phyloP scores from a whole-genome alignment of 2,888 invertebrate genomes.

The Caenorhabditis uteleia region DNA sequence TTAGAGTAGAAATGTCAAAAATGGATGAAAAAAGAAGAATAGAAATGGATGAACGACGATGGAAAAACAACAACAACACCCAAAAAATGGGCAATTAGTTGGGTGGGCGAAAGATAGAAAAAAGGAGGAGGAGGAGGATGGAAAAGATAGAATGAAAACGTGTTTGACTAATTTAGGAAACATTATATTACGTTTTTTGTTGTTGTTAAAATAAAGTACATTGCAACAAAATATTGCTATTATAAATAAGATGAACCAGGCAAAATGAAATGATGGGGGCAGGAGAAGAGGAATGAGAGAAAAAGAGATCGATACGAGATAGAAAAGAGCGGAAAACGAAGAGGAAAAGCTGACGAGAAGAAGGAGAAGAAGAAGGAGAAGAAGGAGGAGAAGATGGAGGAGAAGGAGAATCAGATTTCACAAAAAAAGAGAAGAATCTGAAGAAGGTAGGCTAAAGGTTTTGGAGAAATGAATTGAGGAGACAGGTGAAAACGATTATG shows the following conservation, averaged over 20 bases:
- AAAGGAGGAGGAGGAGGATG: no score
- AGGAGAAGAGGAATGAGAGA: constrained; percentile 8
- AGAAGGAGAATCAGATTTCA: neutral
- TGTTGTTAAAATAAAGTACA: no score
- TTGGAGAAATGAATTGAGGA: neutral
- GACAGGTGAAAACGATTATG: neutral
- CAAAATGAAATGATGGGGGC: constrained; percentile 24
- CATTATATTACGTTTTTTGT: no score
- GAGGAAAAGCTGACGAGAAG: constrained; percentile 1
- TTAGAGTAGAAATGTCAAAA: no score
- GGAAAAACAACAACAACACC: no score
- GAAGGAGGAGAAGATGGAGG: constrained; percentile 2
- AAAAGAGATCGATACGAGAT: constrained; percentile 3
- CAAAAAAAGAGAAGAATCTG: neutral
- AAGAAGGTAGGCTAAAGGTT: neutral
- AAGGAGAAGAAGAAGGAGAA: constrained; percentile 5
- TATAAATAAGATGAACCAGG: constrained; percentile 14
- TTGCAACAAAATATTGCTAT: no score
- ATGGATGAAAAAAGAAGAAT: no score
- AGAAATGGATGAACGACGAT: no score
- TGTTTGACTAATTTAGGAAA: no score
- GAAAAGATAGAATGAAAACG: no score
- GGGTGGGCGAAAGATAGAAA: no score
- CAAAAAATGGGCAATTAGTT: no score
- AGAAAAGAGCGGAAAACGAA: constrained; percentile 13